Conservation (phyloP, 2,113 vertebrate species). For the Castor canadensis region DNA sequence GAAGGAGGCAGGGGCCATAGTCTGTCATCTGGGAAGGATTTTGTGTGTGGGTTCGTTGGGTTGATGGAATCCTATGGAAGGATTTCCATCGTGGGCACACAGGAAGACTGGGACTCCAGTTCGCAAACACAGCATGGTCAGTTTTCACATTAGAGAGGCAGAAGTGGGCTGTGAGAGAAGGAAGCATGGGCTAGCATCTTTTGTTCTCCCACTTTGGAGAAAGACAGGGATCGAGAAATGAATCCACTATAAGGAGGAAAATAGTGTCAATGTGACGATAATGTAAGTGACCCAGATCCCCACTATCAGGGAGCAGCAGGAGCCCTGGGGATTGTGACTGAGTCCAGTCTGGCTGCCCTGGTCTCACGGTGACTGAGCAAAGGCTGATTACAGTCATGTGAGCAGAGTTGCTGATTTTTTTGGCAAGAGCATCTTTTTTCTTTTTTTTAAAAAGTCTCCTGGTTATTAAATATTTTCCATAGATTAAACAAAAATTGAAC, state of each 20-base stretch:
- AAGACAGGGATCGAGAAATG: neutral
- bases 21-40: neutral
- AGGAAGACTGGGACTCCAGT: neutral
- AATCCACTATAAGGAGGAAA: neutral
- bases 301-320: neutral
- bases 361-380: fast-evolving
- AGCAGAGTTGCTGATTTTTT: neutral
- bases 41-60: neutral
- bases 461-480: neutral
- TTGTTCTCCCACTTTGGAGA: neutral
- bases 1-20: neutral
- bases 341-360: fast-evolving
- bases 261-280: neutral
- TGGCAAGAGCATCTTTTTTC: neutral
- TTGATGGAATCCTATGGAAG: neutral
- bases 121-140: neutral
- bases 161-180: neutral
- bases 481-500: neutral
- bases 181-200: too few relatives aligned
- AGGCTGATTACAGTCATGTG: fast-evolving
- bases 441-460: neutral
- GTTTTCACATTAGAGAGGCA: neutral
- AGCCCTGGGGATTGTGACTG: neutral
- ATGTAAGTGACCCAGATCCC: neutral
- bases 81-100: neutral